Evolutionary conservation across 1,140 invertebrate species (phyloP), one percentile per base, ranked within the genome.

Genomic region (Philopotamus ludificatus): DNA sequence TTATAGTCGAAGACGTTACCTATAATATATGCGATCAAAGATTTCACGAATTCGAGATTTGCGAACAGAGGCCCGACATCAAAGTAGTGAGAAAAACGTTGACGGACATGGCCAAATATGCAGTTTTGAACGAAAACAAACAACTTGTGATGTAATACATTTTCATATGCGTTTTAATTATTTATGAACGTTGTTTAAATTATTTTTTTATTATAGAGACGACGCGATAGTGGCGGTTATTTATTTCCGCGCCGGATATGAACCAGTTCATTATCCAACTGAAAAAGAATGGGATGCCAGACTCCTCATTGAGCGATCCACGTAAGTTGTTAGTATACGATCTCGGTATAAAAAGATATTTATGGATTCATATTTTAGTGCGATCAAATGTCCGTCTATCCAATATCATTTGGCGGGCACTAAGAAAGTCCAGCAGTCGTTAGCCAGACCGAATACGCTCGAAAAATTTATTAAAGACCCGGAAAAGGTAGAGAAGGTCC

Each of bases 381-480:
- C 95, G 4, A 96, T 99, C 68, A 99, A 99, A 79, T 97, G 93
- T 76, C 97, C 97, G 1, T 93, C 92, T 22, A 93, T 97, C 68
- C 89, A 94, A 1, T 92, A 92, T 76, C 91, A 93, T 75, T 77
- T 93, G 71, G 89, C 90, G 3, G 91, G 91, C 50, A 90, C 89
- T 0, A 93, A 93, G 77, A 93, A 93, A 77, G 89, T 95, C 12
- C 95, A 97, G 75, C 94, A 97, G 79, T 88, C 89, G 51, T 76
- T 98, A 55, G 86, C 91, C 1, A 77, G 81, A 47, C 84, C 87
- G 7, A 87, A 86, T 4, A 81, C 85, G 7, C 71, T 98, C 12
- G 89, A 92, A 74, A 82, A 79, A 69, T 95, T 92, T 78, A 73
- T 92, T n/a, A 75, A 77, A 12, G 85, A 89, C 70, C 74, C 81